Evolutionary conservation across 2,888 invertebrate genomes (phyloP).

Genomic region (Drosophila meridionalis): DNA sequence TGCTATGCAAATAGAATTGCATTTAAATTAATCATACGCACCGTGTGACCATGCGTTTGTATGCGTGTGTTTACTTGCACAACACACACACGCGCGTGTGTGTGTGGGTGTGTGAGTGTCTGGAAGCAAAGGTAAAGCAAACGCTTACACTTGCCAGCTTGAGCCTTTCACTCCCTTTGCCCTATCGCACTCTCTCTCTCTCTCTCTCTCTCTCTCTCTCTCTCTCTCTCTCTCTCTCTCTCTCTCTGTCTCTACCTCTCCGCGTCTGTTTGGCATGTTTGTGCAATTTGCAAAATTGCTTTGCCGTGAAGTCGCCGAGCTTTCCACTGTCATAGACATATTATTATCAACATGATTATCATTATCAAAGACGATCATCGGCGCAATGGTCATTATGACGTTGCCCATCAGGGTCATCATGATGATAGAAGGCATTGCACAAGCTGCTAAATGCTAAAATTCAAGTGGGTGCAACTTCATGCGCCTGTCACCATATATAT

Average conservation of each 20-base stretch:
- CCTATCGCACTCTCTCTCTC: background rate
- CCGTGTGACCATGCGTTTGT: slow-evolving; percentile 42
- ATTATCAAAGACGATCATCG: slow-evolving; percentile 17
- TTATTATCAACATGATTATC: slow-evolving; percentile 25
- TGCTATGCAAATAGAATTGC: slow-evolving; percentile 73
- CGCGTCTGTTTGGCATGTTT: slow-evolving; percentile 36
- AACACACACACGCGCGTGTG: slow-evolving; percentile 1
- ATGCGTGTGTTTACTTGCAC: slow-evolving; percentile 12
- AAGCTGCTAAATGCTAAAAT: slow-evolving; percentile 48
- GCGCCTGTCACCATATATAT: background rate
- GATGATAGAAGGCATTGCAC: slow-evolving; percentile 32
- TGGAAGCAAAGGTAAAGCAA: slow-evolving; percentile 19
- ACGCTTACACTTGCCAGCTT: slow-evolving; percentile 38
- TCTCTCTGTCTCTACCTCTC: slow-evolving; percentile 11
- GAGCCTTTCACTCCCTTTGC: background rate
- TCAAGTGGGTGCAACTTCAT: slow-evolving; percentile 37
- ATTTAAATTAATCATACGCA: slow-evolving; percentile 81
- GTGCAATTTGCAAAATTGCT: slow-evolving; percentile 76
- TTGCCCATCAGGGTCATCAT: slow-evolving; percentile 11
- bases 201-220: background rate
- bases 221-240: background rate
- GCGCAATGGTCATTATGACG: background rate
- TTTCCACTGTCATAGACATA: slow-evolving; percentile 10
- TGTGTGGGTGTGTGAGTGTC: background rate
- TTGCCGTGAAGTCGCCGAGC: slow-evolving; percentile 34